These are phyloP conservation scores for Microtus ochrogaster DNA, from an alignment of 2,113 vertebrate species.

Conservation along the genomic window DNA sequence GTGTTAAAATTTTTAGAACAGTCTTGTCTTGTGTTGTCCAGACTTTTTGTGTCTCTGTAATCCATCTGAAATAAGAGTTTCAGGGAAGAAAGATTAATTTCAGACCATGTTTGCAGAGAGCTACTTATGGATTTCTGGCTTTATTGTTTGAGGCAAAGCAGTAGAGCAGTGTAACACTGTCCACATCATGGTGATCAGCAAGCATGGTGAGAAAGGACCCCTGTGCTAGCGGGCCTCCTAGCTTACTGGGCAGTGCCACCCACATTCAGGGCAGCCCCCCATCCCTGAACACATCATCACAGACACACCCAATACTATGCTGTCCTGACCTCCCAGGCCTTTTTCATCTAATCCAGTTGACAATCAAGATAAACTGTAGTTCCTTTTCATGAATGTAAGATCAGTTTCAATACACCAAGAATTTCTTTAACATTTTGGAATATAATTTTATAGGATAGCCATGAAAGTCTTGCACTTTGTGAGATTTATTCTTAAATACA, in stretches of 20 bases:
- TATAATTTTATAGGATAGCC: not conserved
- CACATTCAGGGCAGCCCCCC: not conserved
- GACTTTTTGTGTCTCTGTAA: not conserved
- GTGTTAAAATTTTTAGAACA: not conserved
- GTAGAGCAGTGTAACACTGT: too few species aligned
- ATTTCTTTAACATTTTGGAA: not conserved
- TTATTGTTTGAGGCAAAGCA: not conserved
- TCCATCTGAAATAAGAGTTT: not conserved
- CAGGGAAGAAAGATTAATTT: not conserved
- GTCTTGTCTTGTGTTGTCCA: not conserved
- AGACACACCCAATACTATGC: not conserved
- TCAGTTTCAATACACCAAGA: not conserved
- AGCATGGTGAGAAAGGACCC: not conserved
- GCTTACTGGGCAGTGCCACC: not conserved
- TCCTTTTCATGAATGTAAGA: not conserved
- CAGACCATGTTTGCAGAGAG: not conserved
- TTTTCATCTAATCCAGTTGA: not conserved
- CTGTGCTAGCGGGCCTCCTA: not conserved
- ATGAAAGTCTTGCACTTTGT: not conserved
- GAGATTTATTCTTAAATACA: not conserved
- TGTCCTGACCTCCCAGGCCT: not conserved
- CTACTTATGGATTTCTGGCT: not conserved
- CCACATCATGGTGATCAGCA: not conserved
- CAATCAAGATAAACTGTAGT: not conserved
- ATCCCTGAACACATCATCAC: not conserved